Conservation (phyloP, 2,888 invertebrate species). For the Phrixothrix hirtus region DNA sequence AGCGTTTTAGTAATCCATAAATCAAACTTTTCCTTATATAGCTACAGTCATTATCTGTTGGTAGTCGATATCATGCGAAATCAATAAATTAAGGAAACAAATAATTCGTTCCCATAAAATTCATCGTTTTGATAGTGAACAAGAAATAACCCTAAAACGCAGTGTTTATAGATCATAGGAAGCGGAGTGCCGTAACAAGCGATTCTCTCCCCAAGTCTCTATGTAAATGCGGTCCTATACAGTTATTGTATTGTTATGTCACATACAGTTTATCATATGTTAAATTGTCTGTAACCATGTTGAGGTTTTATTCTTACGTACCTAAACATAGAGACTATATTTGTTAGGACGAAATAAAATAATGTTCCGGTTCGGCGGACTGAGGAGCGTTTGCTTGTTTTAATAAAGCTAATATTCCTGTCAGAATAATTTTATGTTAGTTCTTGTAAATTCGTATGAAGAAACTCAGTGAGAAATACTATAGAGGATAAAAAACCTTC, state of each 20-base stretch:
- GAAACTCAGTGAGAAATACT: not conserved
- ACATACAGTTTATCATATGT: slow-evolving; percentile 47
- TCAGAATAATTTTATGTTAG: slow-evolving; percentile 6
- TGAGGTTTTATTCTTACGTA: slow-evolving; percentile 19
- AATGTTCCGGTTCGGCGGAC: slow-evolving; percentile 44
- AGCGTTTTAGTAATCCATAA: not conserved
- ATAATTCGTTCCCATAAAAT: slow-evolving; percentile 28
- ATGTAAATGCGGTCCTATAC: slow-evolving; percentile 32
- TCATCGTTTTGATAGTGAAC: slow-evolving; percentile 28
- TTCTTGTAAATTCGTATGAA: slow-evolving; percentile 3
- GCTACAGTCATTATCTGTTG: slow-evolving; percentile 1
- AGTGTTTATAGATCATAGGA: slow-evolving; percentile 25
- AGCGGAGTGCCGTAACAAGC: slow-evolving; percentile 24
- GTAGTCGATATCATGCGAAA: slow-evolving; percentile 7
- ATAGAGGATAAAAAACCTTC: too few relatives aligned
- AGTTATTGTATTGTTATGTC: slow-evolving; percentile 40
- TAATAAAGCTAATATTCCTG: slow-evolving; percentile 46
- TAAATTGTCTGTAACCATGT: slow-evolving; percentile 47
- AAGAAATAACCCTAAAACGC: slow-evolving; percentile 28
- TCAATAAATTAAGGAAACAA: slow-evolving; percentile 23
- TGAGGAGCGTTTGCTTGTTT: slow-evolving; percentile 43
- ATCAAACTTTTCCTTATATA: too few relatives aligned
- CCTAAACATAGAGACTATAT: slow-evolving; percentile 23
- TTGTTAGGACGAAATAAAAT: slow-evolving; percentile 45
- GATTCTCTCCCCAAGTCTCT: slow-evolving; percentile 30